Base-by-base conservation (phyloP, 1,140 invertebrate species). In the Thaumatotibia leucotreta region DNA sequence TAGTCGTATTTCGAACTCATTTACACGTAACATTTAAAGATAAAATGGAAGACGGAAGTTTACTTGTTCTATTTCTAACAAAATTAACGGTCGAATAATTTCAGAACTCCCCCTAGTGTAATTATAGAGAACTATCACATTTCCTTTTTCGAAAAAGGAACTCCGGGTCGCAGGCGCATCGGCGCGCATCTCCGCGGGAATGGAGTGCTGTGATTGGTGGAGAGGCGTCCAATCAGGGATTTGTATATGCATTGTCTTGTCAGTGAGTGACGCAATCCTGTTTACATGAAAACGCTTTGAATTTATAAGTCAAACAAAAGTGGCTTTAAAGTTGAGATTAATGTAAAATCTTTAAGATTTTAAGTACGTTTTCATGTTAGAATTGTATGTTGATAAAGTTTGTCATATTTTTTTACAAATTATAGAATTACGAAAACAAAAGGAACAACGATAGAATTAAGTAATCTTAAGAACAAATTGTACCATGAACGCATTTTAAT, bases 91-190 rank as follows among this genome's bases (percentile, higher is more conserved):
- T 58, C 52, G 23, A 58, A n/a, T 29, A 27, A 24, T n/a, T 54
- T 52, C 10, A 52, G 23, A 11, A 31, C 6, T 32, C 61, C 27
- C 61, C 61, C 61, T 62, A 22, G 31, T 35, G 61, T 62, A 62
- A 62, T 62, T 62, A 62, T 62, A 35, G 17, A 62, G 17, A 62
- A 62, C 29, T 62, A 62, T 62, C 61, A 62, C 31, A 62, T 62
- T 62, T 62, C 61, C 61, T 33, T 33, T 62, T 62, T 62, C 29
- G 61, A 62, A 62, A 62, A 62, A 62, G 31, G 61, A 62, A 62
- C 29, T 29, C 14, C 61, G 29, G 61, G 61, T 32, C 61, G 61
- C 61, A 6, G 20, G 61, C 61, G 61, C 61, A 31, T 11, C 61
- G 32, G 61, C 17, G 61, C 61, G 61, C 61, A 62, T 62, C 61